Evolutionary conservation across 2,797 vertebrate genomes (phyloP), one percentile per base, ranked within the genome.

Genomic region (Coendou prehensilis): DNA sequence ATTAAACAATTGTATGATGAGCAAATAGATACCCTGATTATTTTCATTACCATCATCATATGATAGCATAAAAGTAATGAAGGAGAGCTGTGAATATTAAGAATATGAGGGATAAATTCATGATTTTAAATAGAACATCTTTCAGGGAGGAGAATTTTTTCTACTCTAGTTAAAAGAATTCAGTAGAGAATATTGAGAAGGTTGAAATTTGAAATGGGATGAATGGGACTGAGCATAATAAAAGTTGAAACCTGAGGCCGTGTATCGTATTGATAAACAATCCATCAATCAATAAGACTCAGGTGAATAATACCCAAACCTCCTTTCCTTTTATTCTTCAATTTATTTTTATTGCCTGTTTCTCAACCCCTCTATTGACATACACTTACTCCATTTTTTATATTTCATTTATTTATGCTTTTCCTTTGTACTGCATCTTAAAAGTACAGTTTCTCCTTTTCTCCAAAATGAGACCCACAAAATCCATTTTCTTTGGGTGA

Each of bases 281-380:
- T 5, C 11, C 76, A 54, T 89, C 8, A 91, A 3, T 69, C 96
- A 94, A 69, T 63, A 23, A 97, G 97, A 91, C 79, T 64, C 6
- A 13, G 1, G 76, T 41, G 0, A 2, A 4, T 93, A 22, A 75
- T 15, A 61, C 2, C 15, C 81, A 89, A 63, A 47, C 30, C 8
- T 71, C 2, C 45, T 86, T 6, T 71, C 23, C 54, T 85, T 89
- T 63, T 71, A 45, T 91, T 91, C 92, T 6, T 95, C 0, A 9
- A 7, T 89, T 96, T 93, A 76, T 95, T 83, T 86, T 85, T 92
- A 83, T n/a, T 96, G 0, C 15, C 3, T 87, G 4, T 79, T 92
- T 96, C 57, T 92, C 1, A 94, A 78, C 4, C 15, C 85, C 93
- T 93, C 9, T 97, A 85, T 67, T 9, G 9, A 47, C 13, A 28